Evolutionary conservation across 2,797 vertebrate genomes (phyloP).

Genomic region (Betta splendens): DNA sequence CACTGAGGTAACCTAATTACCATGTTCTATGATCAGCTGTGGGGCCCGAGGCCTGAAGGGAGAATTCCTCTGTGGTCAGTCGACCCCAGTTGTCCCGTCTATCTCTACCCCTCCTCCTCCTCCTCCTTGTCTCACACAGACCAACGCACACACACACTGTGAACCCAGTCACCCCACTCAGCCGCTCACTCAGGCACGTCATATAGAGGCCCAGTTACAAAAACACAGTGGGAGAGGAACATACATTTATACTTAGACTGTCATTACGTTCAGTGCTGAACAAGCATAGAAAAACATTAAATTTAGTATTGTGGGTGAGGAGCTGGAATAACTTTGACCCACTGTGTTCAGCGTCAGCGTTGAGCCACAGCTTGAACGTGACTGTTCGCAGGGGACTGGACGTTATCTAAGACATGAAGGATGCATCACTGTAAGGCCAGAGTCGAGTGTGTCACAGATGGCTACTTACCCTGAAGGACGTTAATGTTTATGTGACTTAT

Average conservation of each 20-base stretch:
- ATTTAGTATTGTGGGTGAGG: slow-evolving; percentile 31
- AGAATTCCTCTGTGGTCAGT: slow-evolving; percentile 70
- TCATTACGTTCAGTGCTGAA: slow-evolving; percentile 55
- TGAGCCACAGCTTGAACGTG: slow-evolving; percentile 37
- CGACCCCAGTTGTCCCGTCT: slow-evolving; percentile 55
- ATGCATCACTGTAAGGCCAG: slow-evolving; percentile 9
- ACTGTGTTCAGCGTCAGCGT: slow-evolving; percentile 14
- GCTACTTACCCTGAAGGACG: slow-evolving; percentile 4
- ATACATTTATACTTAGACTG: slow-evolving; percentile 47
- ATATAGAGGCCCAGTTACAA: slow-evolving; percentile 34
- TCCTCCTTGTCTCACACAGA: slow-evolving; percentile 5
- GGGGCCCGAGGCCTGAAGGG: slow-evolving; percentile 56
- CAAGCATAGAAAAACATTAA: slow-evolving; percentile 46
- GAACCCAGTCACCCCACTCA: slow-evolving; percentile 66
- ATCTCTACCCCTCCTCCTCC: slow-evolving; percentile 29
- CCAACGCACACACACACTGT: slow-evolving; percentile 21
- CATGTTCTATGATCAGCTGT: slow-evolving; percentile 71
- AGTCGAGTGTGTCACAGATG: slow-evolving; percentile 5
- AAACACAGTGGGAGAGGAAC: slow-evolving; percentile 34
- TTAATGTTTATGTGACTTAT: background rate
- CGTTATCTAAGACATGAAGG: slow-evolving; percentile 20
- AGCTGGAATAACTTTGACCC: slow-evolving; percentile 10
- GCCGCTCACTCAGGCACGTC: slow-evolving; percentile 48
- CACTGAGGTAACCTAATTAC: slow-evolving; percentile 64
- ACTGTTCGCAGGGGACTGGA: slow-evolving; percentile 23